Evolutionary conservation across 2,113 vertebrate genomes (phyloP).

Genomic region (Suncus etruscus): DNA sequence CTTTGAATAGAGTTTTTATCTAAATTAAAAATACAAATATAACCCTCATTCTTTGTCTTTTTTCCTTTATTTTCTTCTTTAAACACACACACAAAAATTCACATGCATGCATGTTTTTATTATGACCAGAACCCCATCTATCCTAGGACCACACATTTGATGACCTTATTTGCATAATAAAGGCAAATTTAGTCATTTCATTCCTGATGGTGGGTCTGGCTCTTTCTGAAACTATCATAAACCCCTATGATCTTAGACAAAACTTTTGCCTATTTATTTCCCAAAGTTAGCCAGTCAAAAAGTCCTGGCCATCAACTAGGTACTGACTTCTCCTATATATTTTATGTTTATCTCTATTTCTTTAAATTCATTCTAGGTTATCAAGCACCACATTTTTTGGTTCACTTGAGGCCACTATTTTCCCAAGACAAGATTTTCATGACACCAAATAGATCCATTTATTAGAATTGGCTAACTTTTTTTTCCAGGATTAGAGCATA

Average conservation of each 20-base stretch:
- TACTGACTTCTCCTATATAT: not conserved
- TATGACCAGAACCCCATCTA: not conserved
- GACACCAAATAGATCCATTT: conserved; percentile 6
- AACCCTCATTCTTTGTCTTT: not conserved
- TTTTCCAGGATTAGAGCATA: not conserved
- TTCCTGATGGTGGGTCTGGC: not conserved
- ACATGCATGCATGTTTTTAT: not conserved
- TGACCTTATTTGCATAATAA: not conserved
- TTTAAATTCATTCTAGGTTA: not conserved
- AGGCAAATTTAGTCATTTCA: not conserved
- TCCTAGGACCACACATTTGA: not conserved
- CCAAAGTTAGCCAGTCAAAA: not conserved
- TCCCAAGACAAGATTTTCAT: not conserved
- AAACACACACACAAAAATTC: too few relatives aligned
- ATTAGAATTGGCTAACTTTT: not conserved
- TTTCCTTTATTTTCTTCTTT: not conserved
- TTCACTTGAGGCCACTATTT: too few relatives aligned
- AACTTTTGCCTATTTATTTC: not conserved
- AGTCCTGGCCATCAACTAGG: not conserved
- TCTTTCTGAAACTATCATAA: not conserved
- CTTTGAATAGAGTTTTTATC: not conserved
- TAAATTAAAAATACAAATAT: not conserved
- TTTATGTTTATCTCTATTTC: not conserved
- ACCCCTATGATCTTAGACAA: not conserved
- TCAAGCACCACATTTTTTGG: too few relatives aligned